Evolutionary conservation across 2,113 vertebrate genomes (phyloP).

Genomic region (Archilochus colubris): DNA sequence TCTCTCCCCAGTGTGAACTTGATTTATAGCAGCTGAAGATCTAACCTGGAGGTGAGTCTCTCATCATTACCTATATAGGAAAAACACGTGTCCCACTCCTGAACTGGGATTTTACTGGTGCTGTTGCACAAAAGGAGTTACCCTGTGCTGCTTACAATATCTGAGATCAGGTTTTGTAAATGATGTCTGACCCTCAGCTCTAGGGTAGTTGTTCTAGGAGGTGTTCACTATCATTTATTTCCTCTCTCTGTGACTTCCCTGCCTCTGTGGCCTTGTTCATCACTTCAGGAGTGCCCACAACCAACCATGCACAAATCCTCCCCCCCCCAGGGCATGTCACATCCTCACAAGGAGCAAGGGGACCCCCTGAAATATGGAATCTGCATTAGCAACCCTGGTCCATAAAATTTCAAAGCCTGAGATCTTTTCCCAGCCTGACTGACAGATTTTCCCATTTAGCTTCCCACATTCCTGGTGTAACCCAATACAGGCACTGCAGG

Average conservation of each 20-base stretch:
- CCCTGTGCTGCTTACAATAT: fast-evolving
- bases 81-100: not conserved
- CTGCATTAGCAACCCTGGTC: constrained; percentile 33
- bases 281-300: not conserved
- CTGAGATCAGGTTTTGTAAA: not conserved
- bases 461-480: constrained; percentile 58
- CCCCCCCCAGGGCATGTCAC: not conserved
- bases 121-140: not conserved
- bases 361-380: constrained; percentile 32
- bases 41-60: not conserved
- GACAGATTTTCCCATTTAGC: constrained; percentile 49
- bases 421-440: constrained; percentile 37
- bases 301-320: not conserved
- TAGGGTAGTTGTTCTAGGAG: not conserved
- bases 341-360: not conserved
- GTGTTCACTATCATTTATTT: not conserved
- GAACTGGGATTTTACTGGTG: not conserved
- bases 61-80: not conserved
- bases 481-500: constrained; percentile 33
- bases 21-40: not conserved
- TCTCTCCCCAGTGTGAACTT: not conserved
- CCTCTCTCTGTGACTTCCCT: not conserved
- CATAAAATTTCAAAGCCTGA: constrained; percentile 54
- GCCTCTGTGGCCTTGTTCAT: not conserved
- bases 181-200: not conserved